Evolutionary conservation across 2,888 invertebrate genomes (phyloP), one percentile per base, ranked within the genome.

Genomic region (Mimas tiliae): DNA sequence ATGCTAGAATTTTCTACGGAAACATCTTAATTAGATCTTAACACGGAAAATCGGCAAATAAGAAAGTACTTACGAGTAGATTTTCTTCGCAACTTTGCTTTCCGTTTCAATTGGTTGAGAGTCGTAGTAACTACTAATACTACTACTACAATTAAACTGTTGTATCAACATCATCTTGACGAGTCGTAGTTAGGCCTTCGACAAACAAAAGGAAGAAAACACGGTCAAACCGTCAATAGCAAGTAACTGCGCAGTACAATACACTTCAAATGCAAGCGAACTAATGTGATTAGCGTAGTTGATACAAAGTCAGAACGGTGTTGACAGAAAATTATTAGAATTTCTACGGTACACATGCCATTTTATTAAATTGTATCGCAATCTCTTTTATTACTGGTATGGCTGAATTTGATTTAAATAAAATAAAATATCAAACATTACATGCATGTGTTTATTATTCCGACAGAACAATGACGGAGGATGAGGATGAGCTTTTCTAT

Each of bases 141-240:
- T 93, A 93, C 91, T 94, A 91, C 91, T 93, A 92, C 93, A 94
- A 85, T 87, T 89, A 90, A 94, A 93, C 81, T 93, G 93, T 85
- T 91, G 91, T 86, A 94, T 85, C 83, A 94, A 88, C 91, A 93
- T 93, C 94, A 94, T 94, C 86, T 83, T 93, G 91, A 76, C 68
- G 75, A 92, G 80, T 82, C 92, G 92, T 93, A 92, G 66, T 93
- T 92, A 85, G 87, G 93, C 92, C 91, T 89, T 90, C 83, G 74
- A 79, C 71, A 71, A 84, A 89, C 91, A 87, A 85, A 69, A 73
- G 76, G 76, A 70, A 79, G 85, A 90, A 89, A 86, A 83, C 80
- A 92, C 91, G 91, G 92, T 82, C 77, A 73, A 74, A 87, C 91
- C 91, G 91, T 82, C 78, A 68, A 68, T 78, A 69, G 73, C 75